Evolutionary conservation across 2,888 invertebrate genomes (phyloP), one percentile per base, ranked within the genome.

Genomic region (Linnaemya tessellans): DNA sequence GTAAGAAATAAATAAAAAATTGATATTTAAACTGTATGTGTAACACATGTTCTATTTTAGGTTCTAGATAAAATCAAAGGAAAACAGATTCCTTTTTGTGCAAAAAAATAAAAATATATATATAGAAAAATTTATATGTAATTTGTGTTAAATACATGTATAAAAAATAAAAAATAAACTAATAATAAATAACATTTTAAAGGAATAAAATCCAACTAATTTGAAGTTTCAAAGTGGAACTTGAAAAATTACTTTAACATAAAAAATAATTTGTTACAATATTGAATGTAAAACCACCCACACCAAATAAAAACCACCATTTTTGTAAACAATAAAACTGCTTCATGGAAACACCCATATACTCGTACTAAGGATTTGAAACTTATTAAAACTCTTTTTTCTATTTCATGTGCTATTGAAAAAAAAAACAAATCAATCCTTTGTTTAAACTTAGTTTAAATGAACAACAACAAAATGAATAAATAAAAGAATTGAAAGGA

Each of bases 1-100:
- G 18, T 18, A 25, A 13, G 10, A 30, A 30, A 49, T 25, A 4
- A 65, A 22, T 2, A 20, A 64, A 41, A 60, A n/a, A 46, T 49
- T 67, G 60, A 75, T 70, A 9, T 43, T 77, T 41, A 73, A 80
- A 85, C 75, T 82, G 77, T 62, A 71, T 82, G 82, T 85, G 79
- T 25, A 82, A 85, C 79, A 80, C 79, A 85, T 73, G 70, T 62
- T 73, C 70, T 46, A 62, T 81, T 82, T 74, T 81, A 74, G 81
- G 70, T 74, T 71, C 70, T 75, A 79, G 75, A 46, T 54, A 68
- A 60, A 77, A 62, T 11, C 35, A 58, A 70, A 56, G 38, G 11
- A 49, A 38, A 46, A 11, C 20, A 38, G 30, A 15, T 70, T 71
- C 64, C 13, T 62, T 67, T 68, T 18, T 62, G 38, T 30, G 54